Percentiles rank a stretch among this genome's conserved stretches.
phyloP scores from a whole-genome alignment of 2,888 invertebrate species.

The Pogonocherus hispidulus region DNA sequence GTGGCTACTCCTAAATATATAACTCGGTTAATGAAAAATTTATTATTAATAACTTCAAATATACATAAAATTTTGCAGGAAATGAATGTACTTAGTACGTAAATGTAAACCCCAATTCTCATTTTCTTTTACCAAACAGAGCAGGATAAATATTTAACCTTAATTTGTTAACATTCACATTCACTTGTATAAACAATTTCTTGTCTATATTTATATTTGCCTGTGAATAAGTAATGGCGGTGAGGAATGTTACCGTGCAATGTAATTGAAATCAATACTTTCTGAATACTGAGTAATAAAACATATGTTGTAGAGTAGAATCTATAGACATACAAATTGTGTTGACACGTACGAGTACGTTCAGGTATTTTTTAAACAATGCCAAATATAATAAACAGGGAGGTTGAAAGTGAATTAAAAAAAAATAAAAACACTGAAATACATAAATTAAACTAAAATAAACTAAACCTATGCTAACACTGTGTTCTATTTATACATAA shows the following conservation, averaged over 20 bases:
- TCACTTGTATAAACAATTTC: slow-evolving; percentile 23
- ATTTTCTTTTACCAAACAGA: slow-evolving; percentile 43
- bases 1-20: slow-evolving; percentile 12
- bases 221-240: neutral
- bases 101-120: slow-evolving; percentile 33
- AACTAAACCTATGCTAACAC: no score
- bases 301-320: no score
- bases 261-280: neutral
- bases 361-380: no score
- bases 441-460: no score
- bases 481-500: no score
- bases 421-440: no score
- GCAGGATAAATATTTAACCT: slow-evolving; percentile 37
- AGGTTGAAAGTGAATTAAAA: no score
- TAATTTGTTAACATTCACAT: slow-evolving; percentile 7
- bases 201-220: slow-evolving; percentile 13
- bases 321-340: no score
- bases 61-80: slow-evolving; percentile 18
- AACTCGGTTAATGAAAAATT: slow-evolving; percentile 36
- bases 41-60: slow-evolving; percentile 45
- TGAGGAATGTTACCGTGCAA: neutral
- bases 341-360: no score
- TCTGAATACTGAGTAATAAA: neutral
- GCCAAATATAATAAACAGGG: no score
- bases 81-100: slow-evolving; percentile 28